phyloP scores from a whole-genome alignment of 2,797 vertebrate species.

The Tenualosa thibaudeaui region DNA sequence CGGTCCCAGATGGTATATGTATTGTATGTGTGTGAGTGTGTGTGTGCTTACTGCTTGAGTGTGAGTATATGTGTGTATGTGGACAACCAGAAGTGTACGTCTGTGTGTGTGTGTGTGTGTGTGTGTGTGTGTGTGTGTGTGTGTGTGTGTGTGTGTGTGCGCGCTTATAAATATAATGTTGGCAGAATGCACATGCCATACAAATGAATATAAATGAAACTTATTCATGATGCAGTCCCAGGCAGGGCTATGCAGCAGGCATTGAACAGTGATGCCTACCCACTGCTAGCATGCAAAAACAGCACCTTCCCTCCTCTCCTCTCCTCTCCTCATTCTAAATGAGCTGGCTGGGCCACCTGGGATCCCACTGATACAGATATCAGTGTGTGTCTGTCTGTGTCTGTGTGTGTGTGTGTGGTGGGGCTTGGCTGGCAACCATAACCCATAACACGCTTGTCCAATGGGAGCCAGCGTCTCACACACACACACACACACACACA shows the following conservation, averaged over 20 bases:
- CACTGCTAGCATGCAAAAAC: neutral
- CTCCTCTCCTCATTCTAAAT: neutral
- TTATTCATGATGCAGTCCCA: no score
- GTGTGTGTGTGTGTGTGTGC: slow-evolving; percentile 11
- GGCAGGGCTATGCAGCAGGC: neutral
- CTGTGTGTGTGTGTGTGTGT: slow-evolving; percentile 22
- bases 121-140: neutral
- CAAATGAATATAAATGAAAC: neutral
- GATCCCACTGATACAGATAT: slow-evolving; percentile 21
- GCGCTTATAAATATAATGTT: neutral
- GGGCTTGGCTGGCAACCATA: slow-evolving; percentile 25
- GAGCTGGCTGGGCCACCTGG: neutral
- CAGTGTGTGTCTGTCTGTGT: slow-evolving; percentile 9
- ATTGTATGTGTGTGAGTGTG: neutral
- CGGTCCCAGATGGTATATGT: neutral
- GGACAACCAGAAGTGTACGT: neutral
- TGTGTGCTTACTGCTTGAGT: neutral
- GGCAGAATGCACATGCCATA: neutral
- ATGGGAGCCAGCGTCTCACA: slow-evolving; percentile 22
- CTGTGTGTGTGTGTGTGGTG: slow-evolving; percentile 6
- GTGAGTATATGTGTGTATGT: neutral
- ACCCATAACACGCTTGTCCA: slow-evolving; percentile 32
- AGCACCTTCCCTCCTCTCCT: neutral
- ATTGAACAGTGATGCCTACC: neutral
- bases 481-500: neutral